Evolutionary conservation across 2,113 vertebrate species (phyloP).

Genomic region (Nanorana parkeri): DNA sequence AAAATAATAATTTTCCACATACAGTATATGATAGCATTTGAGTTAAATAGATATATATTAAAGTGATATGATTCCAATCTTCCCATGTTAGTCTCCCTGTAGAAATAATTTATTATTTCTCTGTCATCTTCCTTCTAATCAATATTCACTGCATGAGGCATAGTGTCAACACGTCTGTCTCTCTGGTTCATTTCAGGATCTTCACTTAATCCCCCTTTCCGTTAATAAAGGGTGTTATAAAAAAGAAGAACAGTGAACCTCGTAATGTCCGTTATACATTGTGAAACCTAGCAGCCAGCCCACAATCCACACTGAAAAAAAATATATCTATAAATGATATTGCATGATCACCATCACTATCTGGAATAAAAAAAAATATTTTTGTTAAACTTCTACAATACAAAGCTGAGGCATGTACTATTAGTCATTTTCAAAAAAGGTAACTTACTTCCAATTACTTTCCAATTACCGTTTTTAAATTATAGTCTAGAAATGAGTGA

Average conservation of each 20-base stretch:
- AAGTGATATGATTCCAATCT: constrained; percentile 27
- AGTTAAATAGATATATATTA: constrained; percentile 34
- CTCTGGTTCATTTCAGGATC: constrained; percentile 28
- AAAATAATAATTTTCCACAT: neutral
- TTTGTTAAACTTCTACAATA: constrained; percentile 17
- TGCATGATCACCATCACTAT: neutral
- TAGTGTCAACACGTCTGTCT: constrained; percentile 30
- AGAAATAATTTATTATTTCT: constrained; percentile 36
- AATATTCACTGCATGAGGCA: constrained; percentile 41
- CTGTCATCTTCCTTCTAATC: constrained; percentile 31
- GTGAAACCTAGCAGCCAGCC: neutral
- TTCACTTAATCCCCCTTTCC: constrained; percentile 24
- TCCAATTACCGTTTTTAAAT: constrained; percentile 49
- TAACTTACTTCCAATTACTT: constrained; percentile 47
- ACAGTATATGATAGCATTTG: neutral
- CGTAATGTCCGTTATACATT: constrained; percentile 1
- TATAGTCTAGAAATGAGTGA: constrained; percentile 18
- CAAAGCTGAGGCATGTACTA: constrained; percentile 29
- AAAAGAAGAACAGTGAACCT: neutral
- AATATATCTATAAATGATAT: neutral
- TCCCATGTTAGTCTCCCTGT: constrained; percentile 6
- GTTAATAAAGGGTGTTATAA: neutral
- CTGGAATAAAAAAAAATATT: constrained; percentile 2
- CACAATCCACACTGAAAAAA: neutral
- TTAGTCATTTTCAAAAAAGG: constrained; percentile 38